Base-by-base conservation (phyloP, 2,113 vertebrate genomes). In the Argyrosomus japonicus region DNA sequence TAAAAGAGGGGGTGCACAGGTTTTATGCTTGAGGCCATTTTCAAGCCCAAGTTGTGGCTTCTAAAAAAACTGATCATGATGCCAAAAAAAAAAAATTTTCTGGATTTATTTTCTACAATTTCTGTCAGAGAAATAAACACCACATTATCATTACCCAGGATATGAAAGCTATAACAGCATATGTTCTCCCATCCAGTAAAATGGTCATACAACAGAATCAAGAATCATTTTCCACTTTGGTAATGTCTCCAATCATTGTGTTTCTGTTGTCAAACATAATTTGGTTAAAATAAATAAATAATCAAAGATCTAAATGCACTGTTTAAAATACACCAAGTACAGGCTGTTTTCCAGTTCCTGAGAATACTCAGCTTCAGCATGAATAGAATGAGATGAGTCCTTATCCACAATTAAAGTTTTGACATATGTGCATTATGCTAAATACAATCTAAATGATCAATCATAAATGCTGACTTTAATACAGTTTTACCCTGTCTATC, bases 401-500 rank as follows among this genome's bases (percentile, higher is more conserved):
- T 56, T 10, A 53, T 29, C 60, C n/a, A 40, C 13, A 4, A n/a
- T 68, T 83, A 72, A 74, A 32, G 12, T 57, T 77, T 80, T 36
- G 65, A 68, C 58, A 65, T 27, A 63, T 29, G 18, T 73, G n/a
- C n/a, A 60, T 64, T 57, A 43, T 47, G 48, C 57, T 75, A 70
- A 64, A 68, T 56, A 18, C 27, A 53, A 75, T 57, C 14, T 47
- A 81, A 86, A 76, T 76, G 80, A 84, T 40, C 27, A 73, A 57
- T 77, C 43, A 69, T 77, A 23, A 77, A 76, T 75, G 63, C 15
- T 62, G 68, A 68, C 56, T 78, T 81, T 62, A 68, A 60, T 36
- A 76, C 57, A 84, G 81, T 61, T 75, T 74, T 75, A 81, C 68
- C 53, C 21, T 32, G 3, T 56, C 63, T 53, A 77, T 75, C 70